phyloP scores from a whole-genome alignment of 2,888 invertebrate genomes.

The Formica aserva region DNA sequence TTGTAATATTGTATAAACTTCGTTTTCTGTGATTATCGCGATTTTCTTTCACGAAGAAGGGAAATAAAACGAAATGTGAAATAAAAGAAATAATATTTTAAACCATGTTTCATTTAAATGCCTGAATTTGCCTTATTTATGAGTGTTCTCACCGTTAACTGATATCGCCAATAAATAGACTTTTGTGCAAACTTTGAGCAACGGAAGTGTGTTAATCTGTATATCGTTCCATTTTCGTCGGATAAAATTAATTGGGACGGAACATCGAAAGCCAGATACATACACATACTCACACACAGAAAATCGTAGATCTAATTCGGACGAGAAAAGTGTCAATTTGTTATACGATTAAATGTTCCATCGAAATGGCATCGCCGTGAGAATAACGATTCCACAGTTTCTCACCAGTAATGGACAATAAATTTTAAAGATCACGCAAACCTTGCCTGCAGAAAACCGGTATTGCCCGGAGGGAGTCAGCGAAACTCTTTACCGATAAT shows the following conservation, averaged over 20 bases:
- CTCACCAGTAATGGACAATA: conserved; percentile 46
- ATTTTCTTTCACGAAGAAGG: not conserved
- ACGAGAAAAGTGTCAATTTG: conserved; percentile 36
- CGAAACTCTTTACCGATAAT: conserved; percentile 59
- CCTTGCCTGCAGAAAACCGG: conserved; percentile 26
- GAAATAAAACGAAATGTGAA: not conserved
- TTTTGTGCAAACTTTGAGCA: conserved; percentile 24
- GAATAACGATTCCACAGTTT: conserved; percentile 20
- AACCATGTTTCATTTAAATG: not conserved
- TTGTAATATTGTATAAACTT: not conserved
- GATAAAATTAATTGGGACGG: conserved; percentile 22
- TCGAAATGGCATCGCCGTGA: conserved; percentile 29
- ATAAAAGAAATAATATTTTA: not conserved
- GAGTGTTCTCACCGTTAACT: not conserved
- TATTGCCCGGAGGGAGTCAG: conserved; percentile 34
- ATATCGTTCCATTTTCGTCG: conserved; percentile 37
- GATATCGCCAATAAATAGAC: not conserved
- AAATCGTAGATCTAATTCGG: conserved; percentile 25
- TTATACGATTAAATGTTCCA: conserved; percentile 42
- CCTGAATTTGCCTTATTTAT: conserved; percentile 29
- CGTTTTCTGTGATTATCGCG: not conserved
- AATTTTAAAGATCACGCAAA: conserved; percentile 55
- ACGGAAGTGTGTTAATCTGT: conserved; percentile 30
- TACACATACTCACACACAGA: not conserved
- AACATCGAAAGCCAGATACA: not conserved